Base-by-base conservation (phyloP, 1,140 invertebrate species). In the Triops longicaudatus region DNA sequence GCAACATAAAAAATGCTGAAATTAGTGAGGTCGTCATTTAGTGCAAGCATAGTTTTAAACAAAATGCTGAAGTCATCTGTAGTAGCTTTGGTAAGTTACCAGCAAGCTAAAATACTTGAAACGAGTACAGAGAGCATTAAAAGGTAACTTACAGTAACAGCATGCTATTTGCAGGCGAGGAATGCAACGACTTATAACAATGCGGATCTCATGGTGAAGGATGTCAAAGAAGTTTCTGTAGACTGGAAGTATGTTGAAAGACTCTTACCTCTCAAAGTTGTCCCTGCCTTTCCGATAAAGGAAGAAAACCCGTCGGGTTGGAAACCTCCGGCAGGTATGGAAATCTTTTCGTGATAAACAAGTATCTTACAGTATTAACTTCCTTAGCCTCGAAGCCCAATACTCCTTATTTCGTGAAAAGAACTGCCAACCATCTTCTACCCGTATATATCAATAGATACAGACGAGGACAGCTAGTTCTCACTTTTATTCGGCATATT, bases 391-490 rank as follows among this genome's bases (percentile, higher is more conserved):
- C 17, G n/a, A 11, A 77, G 11, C 79, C 79, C 14, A 71, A 79
- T 41, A 50, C 79, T 6, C 80, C 81, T 9, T 82, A 82, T 73
- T 79, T 79, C 75, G 76, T 82, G 12, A 22, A 42, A 26, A 77
- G 81, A 28, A 79, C 80, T 9, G 77, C 77, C 37, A 81, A 80
- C 31, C 78, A 79, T 76, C 74, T 82, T 73, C 74, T 82, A 17
- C 81, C 81, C 14, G 79, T 82, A 9, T 82, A 82, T 77, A 43
- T 73, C 12, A 50, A 74, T 28, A 79, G 50, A 73, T 74, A 3
- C 71, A 75, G 41, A 73, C 77, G 44, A 72, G 78, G 37, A 41
- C 73, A 31, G 44, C 75, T 14, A n/a, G 76, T 76, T 28, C 63
- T 81, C 6, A 82, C 81, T n/a, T 77, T 50, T 73, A 79, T 82